phyloP scores from a whole-genome alignment of 2,888 invertebrate species.

The Diaphora mendica region DNA sequence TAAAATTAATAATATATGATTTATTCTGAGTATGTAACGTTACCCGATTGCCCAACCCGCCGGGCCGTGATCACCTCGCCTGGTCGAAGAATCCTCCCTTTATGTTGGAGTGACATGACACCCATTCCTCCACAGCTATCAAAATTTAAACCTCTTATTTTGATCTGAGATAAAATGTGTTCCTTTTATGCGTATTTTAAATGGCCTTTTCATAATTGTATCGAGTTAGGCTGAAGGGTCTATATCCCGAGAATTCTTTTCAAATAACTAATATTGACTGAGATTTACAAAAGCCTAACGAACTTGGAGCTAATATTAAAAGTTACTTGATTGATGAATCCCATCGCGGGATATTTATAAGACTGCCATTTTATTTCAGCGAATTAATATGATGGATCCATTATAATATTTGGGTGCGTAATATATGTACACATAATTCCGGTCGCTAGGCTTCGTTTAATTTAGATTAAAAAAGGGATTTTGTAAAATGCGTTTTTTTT shows the following conservation, averaged over 20 bases:
- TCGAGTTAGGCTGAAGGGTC: background rate
- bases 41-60: background rate
- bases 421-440: background rate
- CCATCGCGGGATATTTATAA: background rate
- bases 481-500: too few relatives aligned
- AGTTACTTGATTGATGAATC: slow-evolving; percentile 12
- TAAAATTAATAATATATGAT: background rate
- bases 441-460: slow-evolving; percentile 1
- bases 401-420: slow-evolving; percentile 7
- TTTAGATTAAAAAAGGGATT: slow-evolving; percentile 19
- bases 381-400: slow-evolving; percentile 14
- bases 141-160: too few relatives aligned
- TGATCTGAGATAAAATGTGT: too few relatives aligned
- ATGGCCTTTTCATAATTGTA: background rate
- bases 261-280: slow-evolving; percentile 11
- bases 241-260: background rate
- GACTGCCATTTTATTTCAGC: slow-evolving; percentile 3
- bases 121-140: too few relatives aligned
- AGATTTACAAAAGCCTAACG: slow-evolving; percentile 1
- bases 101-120: too few relatives aligned
- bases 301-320: background rate
- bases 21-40: background rate
- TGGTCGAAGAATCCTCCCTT: too few relatives aligned
- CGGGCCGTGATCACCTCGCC: too few relatives aligned
- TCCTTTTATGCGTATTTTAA: too few relatives aligned